These are phyloP conservation scores for Caenorhabditis panamensis DNA, from an alignment of 2,888 invertebrate species.

Conservation along the genomic window DNA sequence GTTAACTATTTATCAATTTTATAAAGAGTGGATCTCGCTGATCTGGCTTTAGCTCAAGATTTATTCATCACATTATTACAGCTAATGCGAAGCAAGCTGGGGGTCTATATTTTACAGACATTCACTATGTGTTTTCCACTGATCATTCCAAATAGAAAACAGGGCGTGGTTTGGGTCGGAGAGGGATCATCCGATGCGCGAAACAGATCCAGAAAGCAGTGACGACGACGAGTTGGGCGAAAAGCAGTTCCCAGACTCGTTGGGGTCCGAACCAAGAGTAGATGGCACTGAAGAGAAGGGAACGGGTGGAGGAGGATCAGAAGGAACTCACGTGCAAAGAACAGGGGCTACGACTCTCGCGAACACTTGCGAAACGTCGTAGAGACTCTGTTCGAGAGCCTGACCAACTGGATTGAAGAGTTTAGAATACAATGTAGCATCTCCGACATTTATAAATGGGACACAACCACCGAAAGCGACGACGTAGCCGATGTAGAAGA, in stretches of 20 bases:
- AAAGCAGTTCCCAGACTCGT: slow-evolving; percentile 51
- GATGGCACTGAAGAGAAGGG: slow-evolving; percentile 27
- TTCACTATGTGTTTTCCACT: not conserved
- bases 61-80: slow-evolving; percentile 37
- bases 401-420: slow-evolving; percentile 56
- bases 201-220: slow-evolving; percentile 49
- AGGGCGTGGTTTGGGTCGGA: slow-evolving; percentile 56
- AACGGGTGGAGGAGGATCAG: not conserved
- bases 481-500: slow-evolving; percentile 53
- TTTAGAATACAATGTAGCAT: slow-evolving; percentile 54
- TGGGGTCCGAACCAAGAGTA: slow-evolving; percentile 53
- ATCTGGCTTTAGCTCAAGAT: slow-evolving; percentile 16
- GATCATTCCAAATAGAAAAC: slow-evolving; percentile 54
- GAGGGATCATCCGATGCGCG: slow-evolving; percentile 52
- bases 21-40: too few species aligned
- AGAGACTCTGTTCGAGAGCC: slow-evolving; percentile 50
- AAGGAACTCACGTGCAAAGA: slow-evolving; percentile 47
- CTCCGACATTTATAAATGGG: slow-evolving; percentile 55
- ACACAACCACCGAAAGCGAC: slow-evolving; percentile 47
- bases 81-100: slow-evolving; percentile 55
- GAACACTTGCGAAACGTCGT: slow-evolving; percentile 51
- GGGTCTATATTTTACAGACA: slow-evolving; percentile 50
- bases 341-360: slow-evolving; percentile 52
- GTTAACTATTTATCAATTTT: slow-evolving; percentile 20
- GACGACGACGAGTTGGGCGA: slow-evolving; percentile 44